Evolutionary conservation across 1,140 invertebrate genomes (phyloP), one percentile per base, ranked within the genome.

Genomic region (Battus philenor): DNA sequence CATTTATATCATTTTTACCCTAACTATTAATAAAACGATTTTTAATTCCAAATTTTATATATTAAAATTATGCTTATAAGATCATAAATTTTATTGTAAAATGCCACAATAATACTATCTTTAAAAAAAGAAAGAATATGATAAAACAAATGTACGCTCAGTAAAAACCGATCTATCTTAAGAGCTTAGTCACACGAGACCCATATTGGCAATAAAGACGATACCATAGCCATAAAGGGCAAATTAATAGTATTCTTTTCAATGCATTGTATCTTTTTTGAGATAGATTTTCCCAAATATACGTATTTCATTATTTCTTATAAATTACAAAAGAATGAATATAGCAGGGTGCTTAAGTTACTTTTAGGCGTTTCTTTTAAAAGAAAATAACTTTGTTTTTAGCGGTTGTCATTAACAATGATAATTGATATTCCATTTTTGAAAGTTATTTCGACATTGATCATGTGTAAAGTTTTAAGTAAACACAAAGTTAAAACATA

Each of bases 221-320:
- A 39, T 20, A 39, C 34, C 15, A 13, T 26, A 13, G 34, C 34
- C 22, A 39, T 39, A 39, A 39, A 39, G 15, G 18, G 20, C 34
- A 39, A 39, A 39, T 39, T 39, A 39, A 39, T 39, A 24, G 34
- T 39, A 11, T 39, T 39, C 24, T 39, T 39, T 39, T n/a, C n/a
- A n/a, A 39, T 39, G 22, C 17, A 20, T 24, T 39, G 26, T 39
- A 18, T 24, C 22, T 39, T 11, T 20, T 22, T 22, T 8, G 8
- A 22, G 20, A 22, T 22, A 22, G 20, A 8, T 22, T 3, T 4
- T 8, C 20, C 3, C 20, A 22, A 22, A 8, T 3, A 22, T 4
- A 22, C 20, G 8, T 22, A 22, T 22, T 22, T 22, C 8, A 22
- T 4, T 22, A 8, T 22, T 22, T 22, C 20, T 22, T 22, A 22